Conservation (phyloP, 1,140 invertebrate genomes). For the Melanaphis sacchari region DNA sequence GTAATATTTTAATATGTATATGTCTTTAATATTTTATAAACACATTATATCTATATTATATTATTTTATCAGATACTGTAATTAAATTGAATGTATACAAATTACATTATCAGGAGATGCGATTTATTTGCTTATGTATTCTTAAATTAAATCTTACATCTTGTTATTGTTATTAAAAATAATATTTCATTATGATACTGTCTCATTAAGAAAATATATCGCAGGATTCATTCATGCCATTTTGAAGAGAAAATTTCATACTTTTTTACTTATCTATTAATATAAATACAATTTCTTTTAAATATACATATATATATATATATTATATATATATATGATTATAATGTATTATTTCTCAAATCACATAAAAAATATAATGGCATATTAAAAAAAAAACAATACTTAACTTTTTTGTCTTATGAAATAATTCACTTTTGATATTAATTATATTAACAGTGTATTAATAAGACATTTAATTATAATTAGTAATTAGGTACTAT, state of each 20-base stretch:
- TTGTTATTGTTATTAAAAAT: no score
- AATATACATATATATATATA: background rate
- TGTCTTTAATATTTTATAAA: background rate
- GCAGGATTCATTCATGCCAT: background rate
- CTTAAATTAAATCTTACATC: background rate
- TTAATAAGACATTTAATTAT: no score
- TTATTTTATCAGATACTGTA: background rate
- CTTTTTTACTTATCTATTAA: background rate
- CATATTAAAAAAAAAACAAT: background rate
- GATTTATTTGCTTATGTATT: background rate
- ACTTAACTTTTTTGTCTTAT: background rate
- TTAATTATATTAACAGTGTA: no score
- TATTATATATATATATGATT: no score
- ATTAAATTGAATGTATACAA: background rate
- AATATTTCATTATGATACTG: background rate
- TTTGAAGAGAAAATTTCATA: background rate
- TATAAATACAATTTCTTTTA: background rate
- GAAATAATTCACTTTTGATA: no score
- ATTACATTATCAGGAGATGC: no score
- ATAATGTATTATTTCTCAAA: background rate
- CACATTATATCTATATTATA: background rate
- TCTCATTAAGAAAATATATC: no score
- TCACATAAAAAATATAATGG: background rate
- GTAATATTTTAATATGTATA: background rate
- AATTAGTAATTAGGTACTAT: background rate